Evolutionary conservation across 2,888 invertebrate genomes (phyloP), one percentile per base, ranked within the genome.

Genomic region (Lepidocyrtinus sp.): DNA sequence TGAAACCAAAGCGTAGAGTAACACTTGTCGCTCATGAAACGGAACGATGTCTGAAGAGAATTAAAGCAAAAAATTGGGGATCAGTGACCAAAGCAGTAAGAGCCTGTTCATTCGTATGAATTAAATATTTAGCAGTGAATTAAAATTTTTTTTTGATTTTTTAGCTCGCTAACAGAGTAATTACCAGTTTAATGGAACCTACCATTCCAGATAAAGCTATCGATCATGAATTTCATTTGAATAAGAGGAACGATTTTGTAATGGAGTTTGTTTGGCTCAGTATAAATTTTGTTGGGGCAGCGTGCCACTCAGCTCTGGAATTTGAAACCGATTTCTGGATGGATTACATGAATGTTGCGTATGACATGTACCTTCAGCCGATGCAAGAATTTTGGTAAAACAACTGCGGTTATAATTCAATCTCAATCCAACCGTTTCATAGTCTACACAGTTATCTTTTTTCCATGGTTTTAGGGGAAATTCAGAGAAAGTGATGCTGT

Each of bases 311-410:
- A 2, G 76, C 61, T 7, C 17, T 76, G 45, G 59, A 76, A 50
- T 70, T 63, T 25, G 59, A 70, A 59, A 71, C 55, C 3, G 71
- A 76, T 71, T 76, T 76, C 26, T 76, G 76, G 76, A 76, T 76
- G 71, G 76, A 76, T 15, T 76, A 76, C 27, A 71, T 71, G 65
- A 71, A 71, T 36, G 59, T 71, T 26, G 76, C 71, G 0, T 59
- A 76, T 62, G 71, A 76, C 22, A 76, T 76, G 76, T 76, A 76
- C 24, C 50, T 76, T 9, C 27, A 36, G 0, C 75, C 75, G 2
- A 75, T 75, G 75, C n/a, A 24, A 19, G 36, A 50, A 17, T 46
- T 55, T 25, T 75, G 75, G 75, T 69, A 62, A 62, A 2, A 17
- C 9, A n/a, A 9, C 2, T 27, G 46, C 19, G 0, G 7, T 45